These are phyloP conservation scores for Helicoverpa armigera DNA, from an alignment of 1,140 invertebrate genomes.

Conservation along the genomic window DNA sequence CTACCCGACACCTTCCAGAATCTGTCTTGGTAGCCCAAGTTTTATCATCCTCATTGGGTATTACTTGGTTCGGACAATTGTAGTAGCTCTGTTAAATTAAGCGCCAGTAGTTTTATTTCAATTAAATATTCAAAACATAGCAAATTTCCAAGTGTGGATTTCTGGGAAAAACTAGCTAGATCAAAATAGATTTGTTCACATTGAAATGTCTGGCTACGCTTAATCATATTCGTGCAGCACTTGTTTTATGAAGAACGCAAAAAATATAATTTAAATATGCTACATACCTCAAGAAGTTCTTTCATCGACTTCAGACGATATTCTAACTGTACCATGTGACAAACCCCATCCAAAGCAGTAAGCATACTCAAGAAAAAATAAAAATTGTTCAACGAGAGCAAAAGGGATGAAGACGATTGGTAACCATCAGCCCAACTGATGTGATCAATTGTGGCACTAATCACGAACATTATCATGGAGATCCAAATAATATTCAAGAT, in stretches of 20 bases:
- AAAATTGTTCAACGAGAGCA: slow-evolving; percentile 44
- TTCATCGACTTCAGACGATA: slow-evolving; percentile 52
- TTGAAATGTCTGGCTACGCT: too few species aligned
- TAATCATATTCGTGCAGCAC: too few species aligned
- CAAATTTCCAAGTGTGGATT: too few species aligned
- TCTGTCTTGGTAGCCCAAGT: not conserved
- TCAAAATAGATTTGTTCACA: too few species aligned
- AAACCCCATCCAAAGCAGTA: slow-evolving; percentile 29
- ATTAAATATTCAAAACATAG: too few species aligned
- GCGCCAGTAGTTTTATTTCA: too few species aligned
- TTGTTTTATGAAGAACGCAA: too few species aligned
- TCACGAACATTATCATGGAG: not conserved
- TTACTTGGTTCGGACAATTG: not conserved
- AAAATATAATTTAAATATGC: too few species aligned
- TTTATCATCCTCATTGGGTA: slow-evolving; percentile 5
- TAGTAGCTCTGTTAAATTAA: slow-evolving; percentile 3
- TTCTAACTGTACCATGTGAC: slow-evolving; percentile 50
- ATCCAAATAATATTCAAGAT: slow-evolving; percentile 19
- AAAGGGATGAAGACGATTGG: not conserved
- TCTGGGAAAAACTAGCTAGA: too few species aligned
- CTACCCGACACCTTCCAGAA: slow-evolving; percentile 8
- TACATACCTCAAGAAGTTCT: slow-evolving; percentile 28
- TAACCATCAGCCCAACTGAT: slow-evolving; percentile 26
- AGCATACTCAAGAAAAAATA: slow-evolving; percentile 45
- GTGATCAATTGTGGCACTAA: slow-evolving; percentile 40